Base-by-base conservation (phyloP, 1,140 invertebrate species). In the Lordiphosa collinella region DNA sequence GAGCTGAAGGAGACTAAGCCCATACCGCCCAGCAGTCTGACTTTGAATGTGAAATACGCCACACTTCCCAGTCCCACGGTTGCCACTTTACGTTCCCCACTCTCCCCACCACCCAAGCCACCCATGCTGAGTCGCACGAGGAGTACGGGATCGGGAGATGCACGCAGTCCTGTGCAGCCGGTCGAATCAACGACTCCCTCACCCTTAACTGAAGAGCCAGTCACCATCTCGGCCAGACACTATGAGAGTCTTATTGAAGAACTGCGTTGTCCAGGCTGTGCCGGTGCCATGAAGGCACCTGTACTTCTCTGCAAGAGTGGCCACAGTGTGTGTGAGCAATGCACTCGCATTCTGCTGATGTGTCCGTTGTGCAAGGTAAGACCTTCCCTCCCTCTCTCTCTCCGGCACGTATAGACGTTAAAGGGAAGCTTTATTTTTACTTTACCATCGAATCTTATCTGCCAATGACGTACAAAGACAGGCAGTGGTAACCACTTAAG, bases 281-380 rank as follows among this genome's bases (percentile, higher is more conserved):
- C 86, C 8, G 52, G 67, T 7, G 72, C 86, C 29, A 87, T 89
- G 80, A 87, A 88, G 47, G 61, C 87, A 18, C 88, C 87, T 0
- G 71, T 89, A 1, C 31, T 80, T 13, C 64, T 88, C 29, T 89
- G 88, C 52, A 79, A 71, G 52, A 86, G 73, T 8, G 88, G 88
- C 4, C 88, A 89, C 59, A 88, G 88, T 36, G 54, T 89, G 29
- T 89, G 88, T 40, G 76, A 84, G 48, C 74, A 87, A 43, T 89
- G 88, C 57, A 86, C 79, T 16, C 60, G 85, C 18, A 72, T 88
- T 13, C 56, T 88, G 14, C 54, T 86, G 41, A 74, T 87, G 66
- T 89, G 88, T 40, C 88, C 88, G 41, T 68, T 89, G 11, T 89
- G 88, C 65, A 84, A 87, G 75, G 85, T 87, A 68, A 56, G 57